A percentile compares a stretch with the other conserved stretches of the same genome.
Evolutionary conservation across 2,113 vertebrate genomes (phyloP).

Genomic region (Menura novaehollandiae): DNA sequence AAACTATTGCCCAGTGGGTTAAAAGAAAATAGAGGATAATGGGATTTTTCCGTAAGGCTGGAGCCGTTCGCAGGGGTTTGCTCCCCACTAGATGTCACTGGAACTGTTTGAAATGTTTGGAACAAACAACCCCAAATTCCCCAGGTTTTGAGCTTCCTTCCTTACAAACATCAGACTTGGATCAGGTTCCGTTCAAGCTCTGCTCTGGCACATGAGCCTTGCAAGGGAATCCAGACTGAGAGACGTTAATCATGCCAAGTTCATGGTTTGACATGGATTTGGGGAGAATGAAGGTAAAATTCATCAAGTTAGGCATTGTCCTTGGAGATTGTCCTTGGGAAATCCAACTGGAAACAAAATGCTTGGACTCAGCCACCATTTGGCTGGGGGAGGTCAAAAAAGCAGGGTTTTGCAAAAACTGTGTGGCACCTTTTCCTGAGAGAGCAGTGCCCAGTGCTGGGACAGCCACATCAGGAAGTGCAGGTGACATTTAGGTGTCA

Average conservation of each 20-base stretch:
- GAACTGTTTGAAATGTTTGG: constrained; percentile 64
- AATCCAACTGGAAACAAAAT: neutral
- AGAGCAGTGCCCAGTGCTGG: neutral
- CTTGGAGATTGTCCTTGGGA: neutral
- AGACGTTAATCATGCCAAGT: too few species aligned
- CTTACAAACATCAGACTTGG: neutral
- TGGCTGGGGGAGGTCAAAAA: neutral
- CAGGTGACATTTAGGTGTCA: neutral
- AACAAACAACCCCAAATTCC: constrained; percentile 47
- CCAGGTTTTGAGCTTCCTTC: neutral
- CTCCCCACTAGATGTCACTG: constrained; percentile 70
- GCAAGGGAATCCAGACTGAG: neutral
- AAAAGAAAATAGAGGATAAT: constrained; percentile 60
- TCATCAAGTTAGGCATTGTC: neutral
- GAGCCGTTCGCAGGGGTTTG: neutral
- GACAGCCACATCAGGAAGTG: neutral
- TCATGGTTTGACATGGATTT: neutral
- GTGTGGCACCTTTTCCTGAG: neutral
- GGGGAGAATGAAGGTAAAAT: neutral
- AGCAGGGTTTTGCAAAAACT: neutral
- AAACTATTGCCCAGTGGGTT: constrained; percentile 61
- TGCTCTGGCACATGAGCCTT: neutral
- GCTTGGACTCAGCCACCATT: fast-evolving
- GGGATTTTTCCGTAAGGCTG: constrained; percentile 42
- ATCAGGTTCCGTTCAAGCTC: neutral